These are phyloP conservation scores for Yasuhikotakia modesta DNA, from an alignment of 2,797 vertebrate species.

Conservation along the genomic window DNA sequence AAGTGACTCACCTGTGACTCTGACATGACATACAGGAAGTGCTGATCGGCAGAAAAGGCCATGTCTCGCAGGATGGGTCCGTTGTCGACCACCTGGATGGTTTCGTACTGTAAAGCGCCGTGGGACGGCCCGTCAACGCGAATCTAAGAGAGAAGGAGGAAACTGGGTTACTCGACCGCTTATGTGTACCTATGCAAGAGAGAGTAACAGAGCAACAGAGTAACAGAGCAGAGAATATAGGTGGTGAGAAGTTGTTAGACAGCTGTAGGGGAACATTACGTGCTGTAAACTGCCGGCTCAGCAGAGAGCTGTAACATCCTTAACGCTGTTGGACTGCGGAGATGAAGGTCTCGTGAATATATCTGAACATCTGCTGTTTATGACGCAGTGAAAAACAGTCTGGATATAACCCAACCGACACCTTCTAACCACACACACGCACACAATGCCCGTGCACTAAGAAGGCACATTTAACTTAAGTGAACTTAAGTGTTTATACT, in stretches of 20 bases:
- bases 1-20: slow-evolving; percentile 87
- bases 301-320: slow-evolving; percentile 38
- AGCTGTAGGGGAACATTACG: slow-evolving; percentile 35
- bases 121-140: slow-evolving; percentile 88
- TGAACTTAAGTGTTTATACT: slow-evolving; percentile 57
- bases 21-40: slow-evolving; percentile 95
- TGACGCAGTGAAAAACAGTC: slow-evolving; percentile 14
- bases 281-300: slow-evolving; percentile 37
- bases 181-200: neutral
- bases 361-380: slow-evolving; percentile 47
- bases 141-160: slow-evolving; percentile 76
- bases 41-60: slow-evolving; percentile 92
- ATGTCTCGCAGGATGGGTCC: slow-evolving; percentile 92
- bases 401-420: slow-evolving; percentile 19
- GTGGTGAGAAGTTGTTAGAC: slow-evolving; percentile 40
- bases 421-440: slow-evolving; percentile 7
- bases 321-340: slow-evolving; percentile 14
- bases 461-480: slow-evolving; percentile 52
- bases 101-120: slow-evolving; percentile 89
- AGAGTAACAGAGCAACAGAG: slow-evolving; percentile 18
- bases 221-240: slow-evolving; percentile 8
- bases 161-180: slow-evolving; percentile 33
- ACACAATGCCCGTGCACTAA: neutral
- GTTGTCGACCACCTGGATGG: slow-evolving; percentile 87
- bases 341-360: slow-evolving; percentile 17